A percentile compares a stretch with the other conserved stretches of the same genome.
These are phyloP conservation scores for Buphagus erythrorhynchus DNA, from an alignment of 2,797 vertebrate species.

Conservation along the genomic window DNA sequence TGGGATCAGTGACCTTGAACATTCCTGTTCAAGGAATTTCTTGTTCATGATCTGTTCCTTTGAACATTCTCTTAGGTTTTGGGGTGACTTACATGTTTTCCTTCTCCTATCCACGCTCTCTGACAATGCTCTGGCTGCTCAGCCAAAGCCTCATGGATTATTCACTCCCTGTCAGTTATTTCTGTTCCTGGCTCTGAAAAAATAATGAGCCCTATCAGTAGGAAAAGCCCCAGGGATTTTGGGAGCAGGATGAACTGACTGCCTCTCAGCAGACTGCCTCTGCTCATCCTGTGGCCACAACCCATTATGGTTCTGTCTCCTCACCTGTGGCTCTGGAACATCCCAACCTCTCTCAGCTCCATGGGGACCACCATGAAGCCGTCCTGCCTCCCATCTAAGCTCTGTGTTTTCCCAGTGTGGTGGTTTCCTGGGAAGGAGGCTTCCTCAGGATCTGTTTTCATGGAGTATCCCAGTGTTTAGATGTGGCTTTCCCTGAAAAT, in stretches of 20 bases:
- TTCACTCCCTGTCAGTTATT: slow-evolving; percentile 48
- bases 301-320: background rate
- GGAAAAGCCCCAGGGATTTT: slow-evolving; percentile 14
- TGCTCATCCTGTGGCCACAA: accelerated
- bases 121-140: accelerated
- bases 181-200: slow-evolving; percentile 35
- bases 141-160: slow-evolving; percentile 61
- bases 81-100: background rate
- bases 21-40: too few species aligned
- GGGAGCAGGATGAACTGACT: background rate
- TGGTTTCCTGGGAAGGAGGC: background rate
- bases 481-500: background rate
- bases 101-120: background rate
- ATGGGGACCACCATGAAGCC: accelerated
- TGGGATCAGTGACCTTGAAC: background rate
- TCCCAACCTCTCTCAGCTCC: background rate
- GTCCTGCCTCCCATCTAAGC: accelerated
- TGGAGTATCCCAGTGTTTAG: accelerated
- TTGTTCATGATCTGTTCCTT: background rate
- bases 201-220: background rate
- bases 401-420: background rate
- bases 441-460: background rate
- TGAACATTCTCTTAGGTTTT: background rate
- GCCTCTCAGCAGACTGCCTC: background rate
- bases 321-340: background rate